These are phyloP conservation scores for Philhelius pedissequus DNA, from an alignment of 2,888 invertebrate species.

Conservation along the genomic window DNA sequence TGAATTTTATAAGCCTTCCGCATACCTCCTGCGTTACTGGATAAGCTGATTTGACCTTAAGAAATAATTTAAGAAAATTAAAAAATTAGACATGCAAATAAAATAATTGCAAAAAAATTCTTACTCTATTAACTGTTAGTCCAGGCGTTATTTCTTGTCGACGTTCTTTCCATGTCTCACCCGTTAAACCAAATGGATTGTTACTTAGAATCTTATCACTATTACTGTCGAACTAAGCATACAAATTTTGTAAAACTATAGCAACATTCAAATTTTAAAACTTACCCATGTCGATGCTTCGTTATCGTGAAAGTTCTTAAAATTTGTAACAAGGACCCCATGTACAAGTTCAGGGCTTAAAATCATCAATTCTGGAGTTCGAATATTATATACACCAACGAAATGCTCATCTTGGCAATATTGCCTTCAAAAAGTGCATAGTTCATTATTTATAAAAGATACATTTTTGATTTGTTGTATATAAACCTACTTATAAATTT, in stretches of 20 bases:
- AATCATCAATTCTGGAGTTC: conserved; percentile 76
- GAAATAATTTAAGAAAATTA: not conserved
- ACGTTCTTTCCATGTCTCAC: conserved; percentile 79
- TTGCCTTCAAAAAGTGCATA: conserved; percentile 69
- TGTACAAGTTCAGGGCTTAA: conserved; percentile 75
- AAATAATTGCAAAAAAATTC: conserved; percentile 17
- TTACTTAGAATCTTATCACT: conserved; percentile 79
- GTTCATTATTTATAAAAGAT: not conserved
- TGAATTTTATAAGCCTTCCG: conserved; percentile 76
- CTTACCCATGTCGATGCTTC: conserved; percentile 72
- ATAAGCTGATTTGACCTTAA: conserved; percentile 79
- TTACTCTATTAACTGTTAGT: conserved; percentile 79
- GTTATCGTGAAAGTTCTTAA: conserved; percentile 77
- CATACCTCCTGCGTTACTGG: conserved; percentile 79
- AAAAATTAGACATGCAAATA: not conserved
- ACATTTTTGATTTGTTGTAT: not conserved
- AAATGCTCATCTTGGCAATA: conserved; percentile 73
- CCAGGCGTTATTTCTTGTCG: conserved; percentile 80
- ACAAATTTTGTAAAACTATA: too few species aligned
- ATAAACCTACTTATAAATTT: conserved; percentile 76
- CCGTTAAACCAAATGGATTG: conserved; percentile 79
- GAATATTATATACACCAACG: conserved; percentile 77
- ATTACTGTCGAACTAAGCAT: conserved; percentile 75
- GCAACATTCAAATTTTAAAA: not conserved
- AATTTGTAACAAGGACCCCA: conserved; percentile 78